phyloP scores from a whole-genome alignment of 2,888 invertebrate genomes.

The Polydrusus pterygomalis region DNA sequence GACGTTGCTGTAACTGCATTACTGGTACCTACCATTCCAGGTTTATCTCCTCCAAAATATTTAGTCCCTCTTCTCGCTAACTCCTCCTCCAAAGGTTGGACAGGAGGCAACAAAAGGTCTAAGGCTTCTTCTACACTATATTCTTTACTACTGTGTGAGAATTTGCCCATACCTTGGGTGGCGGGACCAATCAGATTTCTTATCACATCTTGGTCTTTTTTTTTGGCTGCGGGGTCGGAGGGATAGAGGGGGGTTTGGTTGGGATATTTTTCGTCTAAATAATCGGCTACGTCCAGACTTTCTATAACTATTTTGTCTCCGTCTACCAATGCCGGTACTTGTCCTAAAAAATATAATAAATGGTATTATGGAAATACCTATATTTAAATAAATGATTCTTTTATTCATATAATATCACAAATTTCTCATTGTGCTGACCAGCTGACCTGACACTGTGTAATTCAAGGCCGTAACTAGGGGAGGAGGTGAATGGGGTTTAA shows the following conservation, averaged over 20 bases:
- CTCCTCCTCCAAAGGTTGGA: constrained; percentile 64
- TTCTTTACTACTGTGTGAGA: neutral
- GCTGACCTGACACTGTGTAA: too few relatives aligned
- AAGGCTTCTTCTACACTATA: constrained; percentile 17
- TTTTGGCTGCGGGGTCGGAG: constrained; percentile 67
- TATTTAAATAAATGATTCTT: too few relatives aligned
- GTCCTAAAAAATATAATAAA: constrained; percentile 68
- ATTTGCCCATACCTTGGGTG: neutral
- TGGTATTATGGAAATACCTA: too few relatives aligned
- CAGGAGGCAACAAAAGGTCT: constrained; percentile 47
- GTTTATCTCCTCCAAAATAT: constrained; percentile 64
- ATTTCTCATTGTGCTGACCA: too few relatives aligned
- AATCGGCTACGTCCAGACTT: constrained; percentile 74
- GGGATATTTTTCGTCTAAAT: constrained; percentile 75
- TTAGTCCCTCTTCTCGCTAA: constrained; percentile 58
- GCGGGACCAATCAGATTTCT: constrained; percentile 57
- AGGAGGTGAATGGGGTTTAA: too few relatives aligned
- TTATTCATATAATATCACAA: too few relatives aligned
- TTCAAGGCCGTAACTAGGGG: too few relatives aligned
- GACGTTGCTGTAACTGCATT: too few relatives aligned
- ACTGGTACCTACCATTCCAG: constrained; percentile 61
- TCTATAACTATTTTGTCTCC: constrained; percentile 73
- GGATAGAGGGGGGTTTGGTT: constrained; percentile 71
- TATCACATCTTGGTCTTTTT: constrained; percentile 63
- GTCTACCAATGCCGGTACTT: constrained; percentile 72